phyloP scores from a whole-genome alignment of 1,140 invertebrate genomes.

The Trichomalopsis sarcophagae region DNA sequence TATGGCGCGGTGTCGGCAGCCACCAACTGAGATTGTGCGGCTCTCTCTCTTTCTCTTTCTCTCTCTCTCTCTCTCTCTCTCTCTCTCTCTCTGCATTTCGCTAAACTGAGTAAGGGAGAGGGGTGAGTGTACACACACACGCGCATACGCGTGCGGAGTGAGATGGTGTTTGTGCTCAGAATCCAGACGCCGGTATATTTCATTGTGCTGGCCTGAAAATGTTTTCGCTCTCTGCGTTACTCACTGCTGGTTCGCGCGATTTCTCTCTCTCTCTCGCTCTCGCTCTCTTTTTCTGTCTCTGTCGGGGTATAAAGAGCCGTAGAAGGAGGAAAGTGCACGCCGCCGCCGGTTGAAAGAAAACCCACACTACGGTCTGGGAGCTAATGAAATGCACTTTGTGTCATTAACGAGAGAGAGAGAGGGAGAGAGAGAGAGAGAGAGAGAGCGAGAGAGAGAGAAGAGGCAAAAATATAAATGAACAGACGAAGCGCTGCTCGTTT shows the following conservation, averaged over 20 bases:
- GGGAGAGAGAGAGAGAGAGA: background rate
- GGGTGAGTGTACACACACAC: background rate
- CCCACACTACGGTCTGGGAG: background rate
- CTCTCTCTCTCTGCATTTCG: slow-evolving; percentile 31
- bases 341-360: background rate
- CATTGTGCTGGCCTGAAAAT: slow-evolving; percentile 55
- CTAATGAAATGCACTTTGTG: slow-evolving; percentile 48
- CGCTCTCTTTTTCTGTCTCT: background rate
- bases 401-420: slow-evolving; percentile 11
- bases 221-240: slow-evolving; percentile 19
- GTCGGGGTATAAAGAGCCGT: background rate
- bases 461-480: slow-evolving; percentile 22
- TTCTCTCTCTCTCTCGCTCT: background rate
- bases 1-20: slow-evolving; percentile 46
- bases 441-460: too few species aligned
- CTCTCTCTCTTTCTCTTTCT: background rate
- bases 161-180: slow-evolving; percentile 43
- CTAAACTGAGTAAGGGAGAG: background rate
- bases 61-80: too few species aligned
- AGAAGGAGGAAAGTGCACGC: background rate
- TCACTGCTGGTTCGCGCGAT: background rate
- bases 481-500: background rate
- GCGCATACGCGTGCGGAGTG: background rate
- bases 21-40: slow-evolving; percentile 34
- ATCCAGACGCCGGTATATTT: slow-evolving; percentile 58